Evolutionary conservation across 2,888 invertebrate genomes (phyloP).

Genomic region (Trichopoda pennipes): DNA sequence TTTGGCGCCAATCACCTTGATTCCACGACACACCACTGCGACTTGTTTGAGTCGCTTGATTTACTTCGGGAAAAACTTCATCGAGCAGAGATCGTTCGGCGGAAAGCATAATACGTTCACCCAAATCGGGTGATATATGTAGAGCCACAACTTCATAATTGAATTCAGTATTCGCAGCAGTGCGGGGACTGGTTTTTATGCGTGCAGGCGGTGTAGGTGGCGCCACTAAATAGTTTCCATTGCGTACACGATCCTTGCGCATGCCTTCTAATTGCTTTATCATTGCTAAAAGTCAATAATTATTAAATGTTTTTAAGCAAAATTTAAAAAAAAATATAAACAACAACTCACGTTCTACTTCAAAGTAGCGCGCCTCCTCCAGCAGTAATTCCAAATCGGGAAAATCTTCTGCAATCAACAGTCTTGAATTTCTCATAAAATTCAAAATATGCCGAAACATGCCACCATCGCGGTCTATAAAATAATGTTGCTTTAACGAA

Average conservation of each 20-base stretch:
- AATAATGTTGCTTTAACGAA: constrained; percentile 98
- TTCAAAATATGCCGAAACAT: constrained; percentile 99
- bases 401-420: constrained; percentile 93
- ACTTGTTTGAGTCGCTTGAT: constrained; percentile 88
- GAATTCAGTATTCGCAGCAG: constrained; percentile 78
- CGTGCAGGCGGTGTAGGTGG: constrained; percentile 80
- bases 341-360: constrained; percentile 88
- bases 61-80: constrained; percentile 89
- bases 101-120: constrained; percentile 91
- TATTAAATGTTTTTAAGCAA: background rate
- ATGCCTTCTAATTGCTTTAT: constrained; percentile 87
- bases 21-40: constrained; percentile 91
- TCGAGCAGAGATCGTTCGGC: constrained; percentile 89
- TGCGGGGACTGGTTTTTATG: constrained; percentile 75
- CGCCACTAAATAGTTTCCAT: constrained; percentile 82
- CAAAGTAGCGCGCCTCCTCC: constrained; percentile 95
- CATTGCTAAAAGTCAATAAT: constrained; percentile 83
- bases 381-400: constrained; percentile 91
- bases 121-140: constrained; percentile 85
- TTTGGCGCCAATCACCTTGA: constrained; percentile 89
- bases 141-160: constrained; percentile 90
- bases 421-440: constrained; percentile 94
- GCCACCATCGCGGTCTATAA: constrained; percentile 98
- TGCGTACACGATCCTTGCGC: constrained; percentile 86
- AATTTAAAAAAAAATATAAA: background rate